Conservation (phyloP, 2,797 vertebrate genomes). For the Acropternis orthonyx region DNA sequence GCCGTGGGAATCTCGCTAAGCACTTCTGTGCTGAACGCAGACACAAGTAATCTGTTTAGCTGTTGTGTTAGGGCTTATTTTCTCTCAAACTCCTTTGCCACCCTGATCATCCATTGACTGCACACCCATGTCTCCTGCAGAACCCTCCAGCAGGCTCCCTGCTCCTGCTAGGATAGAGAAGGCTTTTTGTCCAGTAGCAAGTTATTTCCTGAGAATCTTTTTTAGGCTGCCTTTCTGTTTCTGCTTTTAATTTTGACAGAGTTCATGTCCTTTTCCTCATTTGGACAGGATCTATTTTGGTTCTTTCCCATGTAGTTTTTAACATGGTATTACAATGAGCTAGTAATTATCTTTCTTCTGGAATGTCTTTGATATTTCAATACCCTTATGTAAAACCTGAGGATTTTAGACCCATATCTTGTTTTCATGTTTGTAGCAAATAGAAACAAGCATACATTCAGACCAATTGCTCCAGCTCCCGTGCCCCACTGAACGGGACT, state of each 20-base stretch:
- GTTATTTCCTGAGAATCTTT: neutral
- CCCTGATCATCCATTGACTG: neutral
- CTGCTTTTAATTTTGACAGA: neutral
- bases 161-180: neutral
- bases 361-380: neutral
- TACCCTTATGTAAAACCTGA: neutral
- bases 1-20: neutral
- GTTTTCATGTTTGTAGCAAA: neutral
- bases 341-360: neutral
- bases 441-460: neutral
- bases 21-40: rapidly evolving
- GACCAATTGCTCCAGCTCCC: neutral
- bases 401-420: neutral
- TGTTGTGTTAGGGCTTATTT: neutral
- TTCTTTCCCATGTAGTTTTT: conserved; percentile 4
- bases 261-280: neutral
- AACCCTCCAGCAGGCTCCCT: neutral
- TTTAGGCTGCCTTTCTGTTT: neutral
- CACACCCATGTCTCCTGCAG: neutral
- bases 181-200: neutral
- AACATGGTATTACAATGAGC: neutral
- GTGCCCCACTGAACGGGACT: neutral
- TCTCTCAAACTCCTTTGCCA: neutral
- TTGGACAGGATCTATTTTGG: neutral
- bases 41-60: neutral